Evolutionary conservation across 2,797 vertebrate genomes (phyloP).

Genomic region (Diglossa cyanea): DNA sequence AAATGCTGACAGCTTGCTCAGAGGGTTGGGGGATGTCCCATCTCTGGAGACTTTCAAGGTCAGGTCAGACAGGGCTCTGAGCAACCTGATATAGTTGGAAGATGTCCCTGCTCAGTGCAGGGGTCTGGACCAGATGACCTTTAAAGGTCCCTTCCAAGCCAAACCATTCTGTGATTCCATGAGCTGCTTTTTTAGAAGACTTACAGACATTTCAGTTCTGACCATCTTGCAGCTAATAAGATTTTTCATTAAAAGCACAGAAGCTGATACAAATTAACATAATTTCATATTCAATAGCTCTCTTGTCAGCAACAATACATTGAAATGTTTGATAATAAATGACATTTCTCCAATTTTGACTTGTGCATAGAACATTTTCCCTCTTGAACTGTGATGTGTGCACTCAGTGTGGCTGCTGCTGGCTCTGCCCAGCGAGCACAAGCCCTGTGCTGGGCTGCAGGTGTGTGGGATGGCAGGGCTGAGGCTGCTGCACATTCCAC

Average conservation of each 20-base stretch:
- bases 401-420: fast-evolving
- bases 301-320: not conserved
- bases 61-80: not conserved
- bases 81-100: not conserved
- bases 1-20: not conserved
- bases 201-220: not conserved
- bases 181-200: not conserved
- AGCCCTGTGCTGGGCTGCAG: not conserved
- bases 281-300: not conserved
- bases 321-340: not conserved
- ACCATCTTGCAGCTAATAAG: not conserved
- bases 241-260: not conserved
- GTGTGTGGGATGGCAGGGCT: not conserved
- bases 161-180: not conserved
- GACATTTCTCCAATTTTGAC: not conserved
- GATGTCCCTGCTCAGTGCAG: not conserved
- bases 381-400: not conserved
- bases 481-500: not conserved
- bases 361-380: not conserved
- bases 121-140: not conserved
- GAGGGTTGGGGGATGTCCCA: not conserved
- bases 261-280: not conserved
- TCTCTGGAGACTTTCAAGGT: not conserved
- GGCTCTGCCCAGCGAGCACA: not conserved
- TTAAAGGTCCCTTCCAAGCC: not conserved